phyloP scores from a whole-genome alignment of 2,113 vertebrate genomes.

The Callopanchax toddi region DNA sequence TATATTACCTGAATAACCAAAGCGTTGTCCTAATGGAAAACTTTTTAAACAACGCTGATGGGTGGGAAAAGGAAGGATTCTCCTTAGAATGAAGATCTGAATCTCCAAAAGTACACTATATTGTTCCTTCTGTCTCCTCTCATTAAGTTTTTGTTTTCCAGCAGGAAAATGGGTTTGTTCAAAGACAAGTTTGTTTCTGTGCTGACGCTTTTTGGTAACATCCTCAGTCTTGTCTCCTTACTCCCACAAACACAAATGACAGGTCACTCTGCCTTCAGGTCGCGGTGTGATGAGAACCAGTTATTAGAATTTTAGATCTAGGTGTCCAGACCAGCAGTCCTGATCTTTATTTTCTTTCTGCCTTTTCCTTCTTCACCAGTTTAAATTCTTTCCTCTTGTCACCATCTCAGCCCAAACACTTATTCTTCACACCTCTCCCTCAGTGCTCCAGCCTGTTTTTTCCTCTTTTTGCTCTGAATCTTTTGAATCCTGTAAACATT shows the following conservation, averaged over 20 bases:
- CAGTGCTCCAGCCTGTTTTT: not conserved
- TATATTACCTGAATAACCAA: constrained; percentile 45
- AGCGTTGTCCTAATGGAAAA: constrained; percentile 54
- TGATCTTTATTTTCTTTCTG: not conserved
- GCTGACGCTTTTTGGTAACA: not conserved
- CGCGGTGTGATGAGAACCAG: constrained; percentile 13
- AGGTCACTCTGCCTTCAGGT: constrained; percentile 34
- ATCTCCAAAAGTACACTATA: not conserved
- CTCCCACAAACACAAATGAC: constrained; percentile 44
- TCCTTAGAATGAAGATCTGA: constrained; percentile 7
- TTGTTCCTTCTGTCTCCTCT: constrained; percentile 6
- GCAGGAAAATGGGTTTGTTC: not conserved
- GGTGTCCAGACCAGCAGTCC: not conserved
- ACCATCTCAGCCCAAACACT: not conserved
- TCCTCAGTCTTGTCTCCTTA: constrained; percentile 22
- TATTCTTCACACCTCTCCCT: constrained; percentile 5
- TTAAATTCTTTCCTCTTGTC: not conserved
- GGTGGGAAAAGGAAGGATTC: not conserved
- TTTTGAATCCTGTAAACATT: not conserved
- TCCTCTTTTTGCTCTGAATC: not conserved
- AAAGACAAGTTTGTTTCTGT: not conserved
- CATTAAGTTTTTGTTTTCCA: too few species aligned
- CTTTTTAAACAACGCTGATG: constrained; percentile 19
- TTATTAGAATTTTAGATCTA: constrained; percentile 11
- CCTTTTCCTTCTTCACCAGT: not conserved